A percentile compares a stretch with the other conserved stretches of the same genome.
Evolutionary conservation across 2,113 vertebrate genomes (phyloP).

Genomic region (Lepidothrix coronata): DNA sequence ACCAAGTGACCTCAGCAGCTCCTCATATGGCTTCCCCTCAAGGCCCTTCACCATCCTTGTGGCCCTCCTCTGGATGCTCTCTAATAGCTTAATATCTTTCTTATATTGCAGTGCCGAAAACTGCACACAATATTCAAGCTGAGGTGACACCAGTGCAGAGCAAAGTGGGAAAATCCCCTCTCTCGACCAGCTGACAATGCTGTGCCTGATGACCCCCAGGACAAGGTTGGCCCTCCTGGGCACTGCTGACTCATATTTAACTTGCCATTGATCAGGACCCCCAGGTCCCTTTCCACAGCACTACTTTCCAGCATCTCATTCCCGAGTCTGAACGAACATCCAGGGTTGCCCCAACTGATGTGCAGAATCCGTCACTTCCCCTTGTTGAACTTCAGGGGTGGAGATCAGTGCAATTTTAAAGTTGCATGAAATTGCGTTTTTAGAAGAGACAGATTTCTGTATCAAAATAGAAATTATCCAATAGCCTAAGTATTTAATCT

Average conservation of each 20-base stretch:
- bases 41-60: not conserved
- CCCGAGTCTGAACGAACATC: not conserved
- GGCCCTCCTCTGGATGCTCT: not conserved
- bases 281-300: not conserved
- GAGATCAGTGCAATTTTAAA: not conserved
- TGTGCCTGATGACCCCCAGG: not conserved
- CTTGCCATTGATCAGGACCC: not conserved
- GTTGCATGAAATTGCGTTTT: not conserved
- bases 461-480: not conserved
- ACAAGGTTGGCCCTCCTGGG: not conserved
- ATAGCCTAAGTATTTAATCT: not conserved
- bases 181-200: not conserved
- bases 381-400: not conserved
- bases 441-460: not conserved
- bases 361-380: not conserved
- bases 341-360: not conserved
- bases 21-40: not conserved
- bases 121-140: not conserved
- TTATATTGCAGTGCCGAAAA: not conserved
- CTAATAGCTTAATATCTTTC: not conserved
- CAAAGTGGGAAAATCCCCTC: not conserved
- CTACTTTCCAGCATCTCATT: not conserved
- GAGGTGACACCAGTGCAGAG: not conserved
- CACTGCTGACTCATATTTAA: not conserved
- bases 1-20: not conserved